These are phyloP conservation scores for Zaprionus lachaisei DNA, from an alignment of 1,140 invertebrate species.

Conservation along the genomic window DNA sequence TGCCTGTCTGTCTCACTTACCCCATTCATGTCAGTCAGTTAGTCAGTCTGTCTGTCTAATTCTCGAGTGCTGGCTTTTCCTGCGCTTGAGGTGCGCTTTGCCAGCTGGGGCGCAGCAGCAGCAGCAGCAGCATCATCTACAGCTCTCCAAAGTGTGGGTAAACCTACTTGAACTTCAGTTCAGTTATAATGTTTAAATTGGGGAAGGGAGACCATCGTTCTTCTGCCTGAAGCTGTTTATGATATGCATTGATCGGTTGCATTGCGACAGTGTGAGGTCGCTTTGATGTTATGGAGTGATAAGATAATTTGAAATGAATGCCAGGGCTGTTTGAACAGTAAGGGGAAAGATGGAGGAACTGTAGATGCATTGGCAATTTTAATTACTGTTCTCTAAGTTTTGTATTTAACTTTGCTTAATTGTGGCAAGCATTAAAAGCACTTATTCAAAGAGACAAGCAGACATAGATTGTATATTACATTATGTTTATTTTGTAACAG, in stretches of 20 bases:
- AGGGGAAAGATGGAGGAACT: background rate
- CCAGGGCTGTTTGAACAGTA: slow-evolving; percentile 1
- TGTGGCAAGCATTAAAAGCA: too few species aligned
- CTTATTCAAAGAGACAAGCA: too few species aligned
- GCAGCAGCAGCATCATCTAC: background rate
- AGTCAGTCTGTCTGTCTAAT: slow-evolving; percentile 20
- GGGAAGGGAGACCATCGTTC: background rate
- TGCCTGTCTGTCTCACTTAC: slow-evolving; percentile 15
- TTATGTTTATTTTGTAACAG: too few species aligned
- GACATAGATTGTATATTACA: too few species aligned
- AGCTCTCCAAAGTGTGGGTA: slow-evolving; percentile 40
- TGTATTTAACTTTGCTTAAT: background rate
- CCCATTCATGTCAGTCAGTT: slow-evolving; percentile 14
- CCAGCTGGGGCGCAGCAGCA: slow-evolving; percentile 6
- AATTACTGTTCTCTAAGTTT: background rate
- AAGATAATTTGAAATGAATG: background rate
- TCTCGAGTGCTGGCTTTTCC: slow-evolving; percentile 64
- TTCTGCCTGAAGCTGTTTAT: slow-evolving; percentile 25
- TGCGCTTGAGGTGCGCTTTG: slow-evolving; percentile 65
- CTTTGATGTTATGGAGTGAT: background rate
- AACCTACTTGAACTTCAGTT: slow-evolving; percentile 56
- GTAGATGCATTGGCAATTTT: background rate
- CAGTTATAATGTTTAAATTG: background rate
- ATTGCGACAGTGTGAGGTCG: slow-evolving; percentile 11
- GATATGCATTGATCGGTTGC: slow-evolving; percentile 48